Conservation (phyloP, 2,113 vertebrate genomes). For the Trichomycterus rosablanca region DNA sequence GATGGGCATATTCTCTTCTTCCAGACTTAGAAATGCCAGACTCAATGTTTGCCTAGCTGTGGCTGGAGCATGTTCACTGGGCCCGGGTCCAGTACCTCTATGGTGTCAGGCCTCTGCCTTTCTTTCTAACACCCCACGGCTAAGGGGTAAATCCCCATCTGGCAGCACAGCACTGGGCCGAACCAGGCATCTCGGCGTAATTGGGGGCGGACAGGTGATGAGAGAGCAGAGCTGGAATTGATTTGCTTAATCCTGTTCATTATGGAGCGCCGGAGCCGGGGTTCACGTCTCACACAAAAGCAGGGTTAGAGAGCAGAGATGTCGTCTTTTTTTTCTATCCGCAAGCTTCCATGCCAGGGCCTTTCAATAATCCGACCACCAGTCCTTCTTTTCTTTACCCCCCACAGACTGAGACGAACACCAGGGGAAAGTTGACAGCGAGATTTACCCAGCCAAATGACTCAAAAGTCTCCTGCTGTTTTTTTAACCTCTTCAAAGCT, state of each 20-base stretch:
- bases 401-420: background rate
- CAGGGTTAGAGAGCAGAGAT: constrained; percentile 32
- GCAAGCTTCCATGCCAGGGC: constrained; percentile 11
- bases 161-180: constrained; percentile 22
- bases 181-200: constrained; percentile 24
- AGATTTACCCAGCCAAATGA: constrained; percentile 19
- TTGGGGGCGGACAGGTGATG: constrained; percentile 31
- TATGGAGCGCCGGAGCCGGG: constrained; percentile 36
- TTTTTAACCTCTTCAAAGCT: constrained; percentile 28
- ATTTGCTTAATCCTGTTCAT: constrained; percentile 51
- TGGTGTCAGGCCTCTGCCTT: constrained; percentile 36
- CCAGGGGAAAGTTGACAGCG: constrained; percentile 8
- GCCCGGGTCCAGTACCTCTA: constrained; percentile 22
- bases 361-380: constrained; percentile 12
- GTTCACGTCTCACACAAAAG: constrained; percentile 36
- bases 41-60: constrained; percentile 22
- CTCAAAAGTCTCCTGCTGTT: constrained; percentile 23
- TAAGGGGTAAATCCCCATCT: constrained; percentile 38
- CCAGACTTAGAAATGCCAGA: background rate
- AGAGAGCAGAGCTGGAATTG: constrained; percentile 41
- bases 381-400: background rate
- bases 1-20: constrained; percentile 11
- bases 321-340: constrained; percentile 13
- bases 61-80: constrained; percentile 17
- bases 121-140: constrained; percentile 24